phyloP scores from a whole-genome alignment of 1,140 invertebrate genomes.

The Asobara japonica region DNA sequence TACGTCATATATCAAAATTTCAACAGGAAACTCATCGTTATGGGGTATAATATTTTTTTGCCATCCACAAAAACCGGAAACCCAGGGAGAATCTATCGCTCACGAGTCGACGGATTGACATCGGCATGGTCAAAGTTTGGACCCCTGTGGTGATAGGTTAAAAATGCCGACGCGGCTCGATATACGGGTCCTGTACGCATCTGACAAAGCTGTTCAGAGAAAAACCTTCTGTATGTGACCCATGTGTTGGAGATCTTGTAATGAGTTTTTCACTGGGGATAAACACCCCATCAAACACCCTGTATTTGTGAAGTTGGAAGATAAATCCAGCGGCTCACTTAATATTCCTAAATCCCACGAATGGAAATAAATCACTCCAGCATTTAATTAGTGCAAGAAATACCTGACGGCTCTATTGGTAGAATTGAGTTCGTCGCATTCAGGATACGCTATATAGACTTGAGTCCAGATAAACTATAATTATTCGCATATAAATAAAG shows the following conservation, averaged over 20 bases:
- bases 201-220: slow-evolving; percentile 50
- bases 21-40: slow-evolving; percentile 4
- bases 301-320: neutral
- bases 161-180: slow-evolving; percentile 47
- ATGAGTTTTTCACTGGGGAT: slow-evolving; percentile 22
- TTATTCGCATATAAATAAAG: too few species aligned
- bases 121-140: slow-evolving; percentile 51
- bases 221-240: slow-evolving; percentile 34
- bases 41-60: slow-evolving; percentile 8
- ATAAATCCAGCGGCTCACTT: neutral
- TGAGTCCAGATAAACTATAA: too few species aligned
- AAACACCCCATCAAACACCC: neutral
- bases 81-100: slow-evolving; percentile 6
- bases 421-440: too few species aligned
- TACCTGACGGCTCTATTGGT: too few species aligned
- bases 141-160: slow-evolving; percentile 47
- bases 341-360: neutral
- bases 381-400: neutral
- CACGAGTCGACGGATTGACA: slow-evolving; percentile 47
- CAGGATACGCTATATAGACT: too few species aligned
- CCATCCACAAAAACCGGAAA: slow-evolving; percentile 12
- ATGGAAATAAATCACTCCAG: neutral
- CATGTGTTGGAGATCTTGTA: slow-evolving; percentile 29
- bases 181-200: slow-evolving; percentile 26
- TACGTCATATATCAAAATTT: neutral